phyloP scores from a whole-genome alignment of 2,797 vertebrate species.

The Enteromius anoplus region DNA sequence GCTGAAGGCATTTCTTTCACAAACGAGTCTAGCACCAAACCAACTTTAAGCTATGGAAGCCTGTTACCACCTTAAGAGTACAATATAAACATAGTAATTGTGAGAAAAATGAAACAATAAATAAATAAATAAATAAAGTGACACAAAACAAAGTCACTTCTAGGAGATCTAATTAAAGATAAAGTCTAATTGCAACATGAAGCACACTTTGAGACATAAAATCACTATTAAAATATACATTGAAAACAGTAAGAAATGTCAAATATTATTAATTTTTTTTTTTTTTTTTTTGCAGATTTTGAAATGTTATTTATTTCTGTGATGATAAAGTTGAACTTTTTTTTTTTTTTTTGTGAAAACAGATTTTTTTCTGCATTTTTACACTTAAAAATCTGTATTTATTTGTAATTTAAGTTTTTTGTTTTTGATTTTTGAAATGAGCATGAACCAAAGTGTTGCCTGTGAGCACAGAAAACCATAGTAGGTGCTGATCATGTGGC shows the following conservation, averaged over 20 bases:
- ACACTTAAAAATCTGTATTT: neutral
- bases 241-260: neutral
- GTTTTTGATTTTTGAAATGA: slow-evolving; percentile 18
- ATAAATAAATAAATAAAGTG: neutral
- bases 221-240: neutral
- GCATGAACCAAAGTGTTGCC: slow-evolving; percentile 17
- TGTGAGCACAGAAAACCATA: slow-evolving; percentile 20
- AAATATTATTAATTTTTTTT: neutral
- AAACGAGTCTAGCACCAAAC: neutral
- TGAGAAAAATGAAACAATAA: neutral
- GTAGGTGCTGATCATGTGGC: slow-evolving; percentile 31
- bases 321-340: neutral
- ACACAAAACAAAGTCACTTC: neutral
- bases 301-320: neutral
- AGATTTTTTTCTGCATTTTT: neutral
- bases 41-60: neutral
- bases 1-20: neutral
- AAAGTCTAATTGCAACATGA: neutral
- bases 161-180: neutral
- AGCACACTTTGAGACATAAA: neutral
- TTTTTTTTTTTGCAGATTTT: neutral
- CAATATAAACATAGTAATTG: neutral
- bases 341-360: neutral
- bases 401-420: neutral
- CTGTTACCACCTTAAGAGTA: neutral